Evolutionary conservation across 2,113 vertebrate genomes (phyloP), one percentile per base, ranked within the genome.

Genomic region (Ceuthmochares aereus): DNA sequence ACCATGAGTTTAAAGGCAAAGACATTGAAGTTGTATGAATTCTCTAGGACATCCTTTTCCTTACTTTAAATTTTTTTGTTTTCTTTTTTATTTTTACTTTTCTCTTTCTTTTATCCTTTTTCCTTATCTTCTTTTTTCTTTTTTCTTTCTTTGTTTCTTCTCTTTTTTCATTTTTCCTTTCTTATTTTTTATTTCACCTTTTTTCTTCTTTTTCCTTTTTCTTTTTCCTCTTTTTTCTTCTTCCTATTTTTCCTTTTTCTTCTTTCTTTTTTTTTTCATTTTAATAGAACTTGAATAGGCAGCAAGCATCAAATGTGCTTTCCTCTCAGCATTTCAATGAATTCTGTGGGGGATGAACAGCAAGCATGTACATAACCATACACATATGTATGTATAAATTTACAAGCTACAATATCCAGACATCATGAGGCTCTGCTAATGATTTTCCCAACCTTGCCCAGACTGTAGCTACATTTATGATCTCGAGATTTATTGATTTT

Each of bases 401-500:
- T 98, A 98, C 96, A 98, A 97, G 98, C 98, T 98, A 98, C 97
- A 98, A 97, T 98, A 98, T 96, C 98, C 98, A 98, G 97, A 98
- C 98, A 97, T 97, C 97, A 80, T 82, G 97, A 98, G 95, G 90
- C 95, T 96, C 93, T 84, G 96, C 97, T 98, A 98, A 98, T 98
- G 98, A 98, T 98, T 98, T 98, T 97, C 96, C 97, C 97, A 98
- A 98, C 93, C 95, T 97, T 97, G 95, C 98, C 96, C 97, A 98
- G 97, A 97, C 97, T 98, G 90, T 96, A 98, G 97, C 97, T 97
- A 98, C 97, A 98, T 98, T 98, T 98, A 98, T 98, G 98, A 98
- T 98, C 97, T 97, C 93, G 95, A 98, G 98, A 98, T 98, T 98
- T 98, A 98, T 98, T 98, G 97, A 98, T 98, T 98, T 98, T 94